Evolutionary conservation across 2,888 invertebrate species (phyloP), one percentile per base, ranked within the genome.

Genomic region (Caenorhabditis virilis): DNA sequence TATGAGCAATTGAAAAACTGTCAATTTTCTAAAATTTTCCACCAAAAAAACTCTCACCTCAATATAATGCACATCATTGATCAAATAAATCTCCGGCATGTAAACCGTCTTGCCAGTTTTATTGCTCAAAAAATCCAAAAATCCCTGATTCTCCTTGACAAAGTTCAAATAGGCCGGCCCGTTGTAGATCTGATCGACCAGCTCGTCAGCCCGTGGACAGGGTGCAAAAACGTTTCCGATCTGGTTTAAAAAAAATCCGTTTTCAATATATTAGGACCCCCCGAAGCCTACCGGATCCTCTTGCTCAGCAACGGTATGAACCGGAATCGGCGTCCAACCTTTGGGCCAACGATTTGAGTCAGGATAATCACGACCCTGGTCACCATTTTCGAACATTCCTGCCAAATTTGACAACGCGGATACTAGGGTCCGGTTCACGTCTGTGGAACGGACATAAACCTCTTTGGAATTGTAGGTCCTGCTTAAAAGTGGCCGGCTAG

Each of bases 341-440:
- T 47, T 45, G 0, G 78, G 78, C 78, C 78, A 78, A 30, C 68
- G 46, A 9, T 52, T 35, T 4, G 55, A 36, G n/a, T 62, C 55
- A 7, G 78, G 78, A 48, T 58, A 76, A 30, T 77, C 77, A 2
- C 26, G 50, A 15, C 78, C 78, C 0, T 59, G 36, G 9, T 55
- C 50, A 15, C 78, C 78, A 6, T 56, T 53, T 4, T 71, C 89
- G 83, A 88, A 91, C 56, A 92, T 85, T 2, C 91, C 93, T 46
- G 92, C 92, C 67, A 93, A 86, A 83, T 91, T 90, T 1, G 89
- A 87, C 80, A 89, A 88, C 0, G 91, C 93, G 57, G 92, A 92
- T 91, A 92, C 92, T 35, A 85, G 58, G 0, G 84, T 84, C 30
- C 85, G 65, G 46, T 84, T 84, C 23, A 71, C 72, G 55, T 84